phyloP scores from a whole-genome alignment of 35 echinoderm and acorn worm species.

The Stichopus chloronotus region DNA sequence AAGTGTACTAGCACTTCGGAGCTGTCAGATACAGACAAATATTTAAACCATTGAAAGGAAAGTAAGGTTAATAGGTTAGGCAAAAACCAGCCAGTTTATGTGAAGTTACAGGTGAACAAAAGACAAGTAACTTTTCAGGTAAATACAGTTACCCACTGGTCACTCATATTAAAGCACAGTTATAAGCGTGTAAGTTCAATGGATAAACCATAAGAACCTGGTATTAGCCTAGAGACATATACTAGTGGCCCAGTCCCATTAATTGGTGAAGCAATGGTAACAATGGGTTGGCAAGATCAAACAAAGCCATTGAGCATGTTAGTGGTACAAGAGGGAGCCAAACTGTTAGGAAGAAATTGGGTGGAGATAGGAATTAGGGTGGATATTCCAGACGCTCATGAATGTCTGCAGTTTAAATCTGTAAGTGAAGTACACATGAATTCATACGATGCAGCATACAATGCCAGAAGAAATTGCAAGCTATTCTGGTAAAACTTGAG shows the following conservation, averaged over 20 bases:
- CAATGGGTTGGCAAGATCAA: not conserved
- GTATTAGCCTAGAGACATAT: not conserved
- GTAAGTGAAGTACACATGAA: too few species aligned
- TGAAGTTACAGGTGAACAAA: not conserved
- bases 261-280: not conserved
- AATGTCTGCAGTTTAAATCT: too few species aligned
- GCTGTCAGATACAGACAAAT: not conserved
- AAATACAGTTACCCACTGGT: conserved; percentile 53
- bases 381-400: too few species aligned
- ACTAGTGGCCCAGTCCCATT: conserved; percentile 7
- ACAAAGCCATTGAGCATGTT: not conserved
- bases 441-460: too few species aligned
- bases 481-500: not conserved
- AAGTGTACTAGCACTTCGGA: not conserved
- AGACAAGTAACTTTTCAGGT: conserved; percentile 1
- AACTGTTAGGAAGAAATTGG: not conserved
- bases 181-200: not conserved
- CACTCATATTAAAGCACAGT: not conserved
- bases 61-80: conserved; percentile 9
- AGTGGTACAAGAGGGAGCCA: not conserved
- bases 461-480: not conserved
- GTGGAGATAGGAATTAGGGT: too few species aligned
- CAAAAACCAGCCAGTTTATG: not conserved
- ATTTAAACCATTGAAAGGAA: conserved; percentile 7
- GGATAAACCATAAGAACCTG: not conserved